phyloP scores from a whole-genome alignment of 1,140 invertebrate genomes.

The Drosophila takahashii region DNA sequence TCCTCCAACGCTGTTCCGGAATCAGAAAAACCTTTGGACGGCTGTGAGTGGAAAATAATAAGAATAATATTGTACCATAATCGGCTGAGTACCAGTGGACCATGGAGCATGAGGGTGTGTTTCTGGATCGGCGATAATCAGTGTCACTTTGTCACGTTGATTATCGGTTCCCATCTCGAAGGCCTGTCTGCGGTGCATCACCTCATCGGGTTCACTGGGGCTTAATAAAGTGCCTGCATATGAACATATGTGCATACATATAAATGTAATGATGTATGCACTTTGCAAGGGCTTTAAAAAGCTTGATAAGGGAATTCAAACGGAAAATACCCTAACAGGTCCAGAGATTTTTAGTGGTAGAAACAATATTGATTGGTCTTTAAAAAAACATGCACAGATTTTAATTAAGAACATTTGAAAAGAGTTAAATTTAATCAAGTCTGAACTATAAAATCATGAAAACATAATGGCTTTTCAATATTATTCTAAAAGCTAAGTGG shows the following conservation, averaged over 20 bases:
- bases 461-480: no score
- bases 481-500: no score
- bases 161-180: slow-evolving; percentile 37
- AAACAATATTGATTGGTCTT: no score
- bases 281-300: background rate
- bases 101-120: slow-evolving; percentile 35
- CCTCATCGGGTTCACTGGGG: slow-evolving; percentile 28
- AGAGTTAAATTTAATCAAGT: no score
- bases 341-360: no score
- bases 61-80: slow-evolving; percentile 2
- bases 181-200: slow-evolving; percentile 46
- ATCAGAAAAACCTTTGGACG: slow-evolving; percentile 59
- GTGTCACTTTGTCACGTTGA: slow-evolving; percentile 14
- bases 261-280: background rate
- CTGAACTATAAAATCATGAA: no score
- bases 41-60: slow-evolving; percentile 44
- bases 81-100: slow-evolving; percentile 1
- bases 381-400: no score
- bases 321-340: background rate
- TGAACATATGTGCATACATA: background rate
- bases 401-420: no score
- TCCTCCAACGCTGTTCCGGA: slow-evolving; percentile 30
- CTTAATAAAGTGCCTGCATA: slow-evolving; percentile 11
- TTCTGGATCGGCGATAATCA: slow-evolving; percentile 24
- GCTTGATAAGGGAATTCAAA: background rate